Evolutionary conservation across 2,797 vertebrate species (phyloP).

Genomic region (Synaphobranchus kaupii): DNA sequence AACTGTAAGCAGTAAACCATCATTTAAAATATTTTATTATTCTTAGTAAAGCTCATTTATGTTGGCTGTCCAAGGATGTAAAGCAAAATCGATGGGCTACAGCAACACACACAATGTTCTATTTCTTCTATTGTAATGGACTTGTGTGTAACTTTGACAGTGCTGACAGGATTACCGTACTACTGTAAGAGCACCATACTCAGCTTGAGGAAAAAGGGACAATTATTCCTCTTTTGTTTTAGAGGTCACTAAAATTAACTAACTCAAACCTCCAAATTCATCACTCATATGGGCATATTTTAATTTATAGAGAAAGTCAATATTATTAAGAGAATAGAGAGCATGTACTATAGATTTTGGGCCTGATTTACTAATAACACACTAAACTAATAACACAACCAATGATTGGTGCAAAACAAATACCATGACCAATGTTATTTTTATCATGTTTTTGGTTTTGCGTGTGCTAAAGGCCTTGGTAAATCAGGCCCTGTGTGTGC

Average conservation of each 20-base stretch:
- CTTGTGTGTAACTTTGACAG: not conserved
- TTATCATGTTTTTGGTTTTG: no score
- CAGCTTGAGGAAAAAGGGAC: not conserved
- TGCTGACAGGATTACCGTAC: not conserved
- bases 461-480: no score
- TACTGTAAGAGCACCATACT: not conserved
- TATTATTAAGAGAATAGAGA: not conserved
- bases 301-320: not conserved
- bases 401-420: not conserved
- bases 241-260: not conserved
- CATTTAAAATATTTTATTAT: not conserved
- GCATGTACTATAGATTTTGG: not conserved
- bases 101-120: not conserved
- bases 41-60: not conserved
- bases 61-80: not conserved
- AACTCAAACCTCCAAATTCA: not conserved
- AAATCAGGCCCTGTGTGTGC: no score
- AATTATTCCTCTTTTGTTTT: not conserved
- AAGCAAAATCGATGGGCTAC: not conserved
- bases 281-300: not conserved
- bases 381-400: no score
- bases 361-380: no score
- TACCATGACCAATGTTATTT: no score
- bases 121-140: not conserved
- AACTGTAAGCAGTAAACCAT: no score